Percentiles rank a stretch among this genome's conserved stretches.
phyloP scores from a whole-genome alignment of 1,140 invertebrate species.

The Chrysoperla carnea region DNA sequence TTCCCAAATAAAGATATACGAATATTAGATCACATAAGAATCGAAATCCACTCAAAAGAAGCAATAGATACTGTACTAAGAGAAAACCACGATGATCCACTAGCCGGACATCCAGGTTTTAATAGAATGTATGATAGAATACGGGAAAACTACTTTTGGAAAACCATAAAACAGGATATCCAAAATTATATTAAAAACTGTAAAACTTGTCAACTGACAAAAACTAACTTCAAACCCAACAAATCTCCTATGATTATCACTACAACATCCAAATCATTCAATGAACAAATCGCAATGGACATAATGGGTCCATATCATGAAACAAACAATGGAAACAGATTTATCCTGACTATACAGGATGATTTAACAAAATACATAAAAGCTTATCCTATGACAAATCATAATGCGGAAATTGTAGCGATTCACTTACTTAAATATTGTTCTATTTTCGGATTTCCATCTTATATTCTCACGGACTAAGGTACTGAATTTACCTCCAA shows the following conservation, averaged over 20 bases:
- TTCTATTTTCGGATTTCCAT: conserved; percentile 15
- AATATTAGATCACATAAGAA: too few species aligned
- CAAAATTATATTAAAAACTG: conserved; percentile 2
- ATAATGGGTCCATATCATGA: conserved; percentile 14
- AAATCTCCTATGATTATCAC: conserved; percentile 9
- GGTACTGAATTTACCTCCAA: conserved; percentile 15
- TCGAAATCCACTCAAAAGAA: too few species aligned
- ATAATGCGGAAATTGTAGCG: conserved; percentile 15
- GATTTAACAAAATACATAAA: conserved; percentile 13
- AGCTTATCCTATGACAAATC: conserved; percentile 13
- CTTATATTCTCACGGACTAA: conserved; percentile 16
- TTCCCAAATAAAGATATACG: too few species aligned
- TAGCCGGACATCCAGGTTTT: not conserved
- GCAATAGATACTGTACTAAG: not conserved
- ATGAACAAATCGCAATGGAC: conserved; percentile 11
- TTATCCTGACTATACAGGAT: conserved; percentile 13
- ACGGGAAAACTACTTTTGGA: conserved; percentile 1
- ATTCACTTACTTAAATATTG: conserved; percentile 9
- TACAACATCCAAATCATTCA: conserved; percentile 8
- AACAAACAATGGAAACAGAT: too few species aligned
- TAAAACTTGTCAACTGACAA: conserved; percentile 1
- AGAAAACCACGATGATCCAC: not conserved
- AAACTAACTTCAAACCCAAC: conserved; percentile 5
- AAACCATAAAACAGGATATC: conserved; percentile 1
- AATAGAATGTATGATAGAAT: conserved; percentile 1